Percentiles rank a stretch among this genome's conserved stretches.
Conservation (phyloP, 2,113 vertebrate species). For the Taurulus bubalis region DNA sequence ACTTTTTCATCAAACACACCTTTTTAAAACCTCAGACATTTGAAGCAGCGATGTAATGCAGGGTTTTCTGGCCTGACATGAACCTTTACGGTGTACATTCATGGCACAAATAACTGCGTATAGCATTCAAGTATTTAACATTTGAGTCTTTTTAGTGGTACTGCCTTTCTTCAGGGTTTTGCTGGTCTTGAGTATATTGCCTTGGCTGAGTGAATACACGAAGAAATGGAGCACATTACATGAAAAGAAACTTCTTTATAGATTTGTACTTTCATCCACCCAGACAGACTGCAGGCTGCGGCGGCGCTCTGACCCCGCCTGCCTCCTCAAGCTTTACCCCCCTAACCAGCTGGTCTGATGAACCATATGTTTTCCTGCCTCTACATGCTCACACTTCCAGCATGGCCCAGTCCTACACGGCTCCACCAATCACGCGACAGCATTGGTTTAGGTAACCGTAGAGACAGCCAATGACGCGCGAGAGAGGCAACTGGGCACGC, state of each 20-base stretch:
- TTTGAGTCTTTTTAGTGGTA: neutral
- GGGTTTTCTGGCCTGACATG: neutral
- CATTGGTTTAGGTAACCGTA: conserved; percentile 67
- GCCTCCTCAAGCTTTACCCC: conserved; percentile 42
- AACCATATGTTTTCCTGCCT: conserved; percentile 67
- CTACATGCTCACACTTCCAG: conserved; percentile 62
- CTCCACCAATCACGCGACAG: conserved; percentile 54
- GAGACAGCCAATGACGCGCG: conserved; percentile 66
- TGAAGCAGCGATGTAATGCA: neutral
- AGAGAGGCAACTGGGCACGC: conserved; percentile 12
- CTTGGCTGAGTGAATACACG: neutral
- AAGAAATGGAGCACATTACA: neutral
- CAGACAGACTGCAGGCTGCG: neutral
- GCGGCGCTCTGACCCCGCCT: neutral
- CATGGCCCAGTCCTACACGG: conserved; percentile 45
- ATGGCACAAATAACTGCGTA: neutral
- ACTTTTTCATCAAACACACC: no score
- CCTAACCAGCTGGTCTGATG: conserved; percentile 63
- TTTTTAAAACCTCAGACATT: neutral
- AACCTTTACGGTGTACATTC: neutral
- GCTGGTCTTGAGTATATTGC: neutral
- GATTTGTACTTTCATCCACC: neutral
- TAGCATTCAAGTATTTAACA: neutral
- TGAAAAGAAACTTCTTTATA: neutral
- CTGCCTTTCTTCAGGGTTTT: neutral